Base-by-base conservation (phyloP, 2,888 invertebrate genomes). In the Caenorhabditis angaria region DNA sequence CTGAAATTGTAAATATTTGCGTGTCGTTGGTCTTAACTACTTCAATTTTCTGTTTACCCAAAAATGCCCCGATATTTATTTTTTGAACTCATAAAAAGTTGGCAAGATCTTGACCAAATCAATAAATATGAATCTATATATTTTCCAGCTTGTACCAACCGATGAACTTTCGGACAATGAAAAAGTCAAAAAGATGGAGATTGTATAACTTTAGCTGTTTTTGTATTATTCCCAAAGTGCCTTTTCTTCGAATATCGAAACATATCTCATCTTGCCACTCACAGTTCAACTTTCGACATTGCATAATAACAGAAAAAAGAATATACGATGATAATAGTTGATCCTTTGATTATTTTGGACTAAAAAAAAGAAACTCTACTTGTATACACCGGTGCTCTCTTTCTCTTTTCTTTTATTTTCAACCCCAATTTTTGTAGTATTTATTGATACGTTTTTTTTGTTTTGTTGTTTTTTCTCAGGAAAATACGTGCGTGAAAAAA, bases 101-200 rank as follows among this genome's bases (percentile, higher is more conserved):
- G 10, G 8, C 3, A 41, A 12, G 41, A 41, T 41, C 41, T 41
- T 41, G 41, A 41, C 41, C 41, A 41, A 41, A 41, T 14, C 41
- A 41, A 32, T 12, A 32, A 32, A 8, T 32, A 12, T 6, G 12
- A 54, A 25, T 54, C 14, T 54, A 24, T 54, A 14, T 54, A 41
- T 18, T 29, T 63, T 70, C 58, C 74, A 74, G 74, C 57, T 74
- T 53, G 69, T 74, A 22, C 61, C 74, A 59, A 63, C 60, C 24
- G 57, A 61, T 50, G 73, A 73, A 20, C 62, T 65, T 50, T 53
- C 61, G 32, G 74, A 74, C 56, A 41, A 41, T 41, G 69, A 69
- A 32, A 68, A 74, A 59, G 59, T 65, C 14, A 57, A 55, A 47
- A 74, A 66, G 56, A 74, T 74, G 69, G 69, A 74, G 47, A 74